Percentiles rank a stretch among this genome's conserved stretches.
Evolutionary conservation across 2,797 vertebrate species (phyloP).

Genomic region (Neopelma chrysocephalum): DNA sequence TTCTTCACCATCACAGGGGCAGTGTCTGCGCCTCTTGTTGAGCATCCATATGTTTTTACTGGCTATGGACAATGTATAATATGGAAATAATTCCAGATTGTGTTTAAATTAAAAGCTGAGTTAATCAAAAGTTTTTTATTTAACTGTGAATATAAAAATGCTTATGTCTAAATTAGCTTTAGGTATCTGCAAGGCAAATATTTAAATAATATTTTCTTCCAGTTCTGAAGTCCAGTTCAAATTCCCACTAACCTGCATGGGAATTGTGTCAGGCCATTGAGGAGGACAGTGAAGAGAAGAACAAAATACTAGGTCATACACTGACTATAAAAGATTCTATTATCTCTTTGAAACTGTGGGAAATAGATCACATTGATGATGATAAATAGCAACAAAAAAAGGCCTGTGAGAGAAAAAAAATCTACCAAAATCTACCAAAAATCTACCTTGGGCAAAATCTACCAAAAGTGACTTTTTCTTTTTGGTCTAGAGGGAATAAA

Average conservation of each 20-base stretch:
- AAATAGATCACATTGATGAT: neutral
- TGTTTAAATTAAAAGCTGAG: neutral
- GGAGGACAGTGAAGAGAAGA: neutral
- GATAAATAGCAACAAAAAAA: neutral
- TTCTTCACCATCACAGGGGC: neutral
- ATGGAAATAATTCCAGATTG: neutral
- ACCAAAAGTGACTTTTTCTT: neutral
- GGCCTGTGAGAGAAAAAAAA: neutral
- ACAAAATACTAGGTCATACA: neutral
- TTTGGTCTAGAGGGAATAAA: neutral
- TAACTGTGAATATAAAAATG: neutral
- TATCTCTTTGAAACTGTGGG: neutral
- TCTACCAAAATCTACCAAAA: neutral
- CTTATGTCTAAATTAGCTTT: neutral
- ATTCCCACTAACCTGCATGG: neutral
- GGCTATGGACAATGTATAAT: neutral
- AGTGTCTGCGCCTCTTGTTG: neutral
- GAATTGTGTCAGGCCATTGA: neutral
- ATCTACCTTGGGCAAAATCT: neutral
- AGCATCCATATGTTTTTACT: neutral
- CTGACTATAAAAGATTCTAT: neutral
- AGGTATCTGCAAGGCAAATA: neutral
- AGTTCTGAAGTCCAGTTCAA: neutral
- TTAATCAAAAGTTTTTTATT: neutral
- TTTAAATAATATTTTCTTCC: neutral